Evolutionary conservation across 2,888 invertebrate species (phyloP).

Genomic region (Caenorhabditis uteleia): DNA sequence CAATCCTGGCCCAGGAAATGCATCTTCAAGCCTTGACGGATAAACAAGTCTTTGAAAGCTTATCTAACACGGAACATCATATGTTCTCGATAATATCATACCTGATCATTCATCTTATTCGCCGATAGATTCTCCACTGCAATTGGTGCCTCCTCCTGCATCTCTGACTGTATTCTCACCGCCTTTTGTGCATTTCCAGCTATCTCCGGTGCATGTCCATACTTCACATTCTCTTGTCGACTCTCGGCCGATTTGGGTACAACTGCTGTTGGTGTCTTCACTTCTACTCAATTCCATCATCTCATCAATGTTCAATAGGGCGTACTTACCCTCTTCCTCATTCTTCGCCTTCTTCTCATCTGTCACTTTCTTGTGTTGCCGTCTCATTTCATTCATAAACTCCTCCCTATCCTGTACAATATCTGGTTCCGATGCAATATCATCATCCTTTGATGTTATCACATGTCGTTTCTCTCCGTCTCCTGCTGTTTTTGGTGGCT

Average conservation of each 20-base stretch:
- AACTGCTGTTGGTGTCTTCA: background rate
- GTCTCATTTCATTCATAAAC: slow-evolving; percentile 38
- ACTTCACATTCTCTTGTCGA: slow-evolving; percentile 11
- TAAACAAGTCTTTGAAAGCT: too few relatives aligned
- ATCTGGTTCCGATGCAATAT: slow-evolving; percentile 48
- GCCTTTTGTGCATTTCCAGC: slow-evolving; percentile 25
- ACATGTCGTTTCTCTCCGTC: slow-evolving; percentile 17
- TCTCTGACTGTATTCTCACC: slow-evolving; percentile 19
- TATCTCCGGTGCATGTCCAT: slow-evolving; percentile 32
- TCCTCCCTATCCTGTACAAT: slow-evolving; percentile 45
- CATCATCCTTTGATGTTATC: slow-evolving; percentile 42
- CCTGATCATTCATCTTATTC: slow-evolving; percentile 41
- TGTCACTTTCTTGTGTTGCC: slow-evolving; percentile 23
- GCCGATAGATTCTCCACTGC: slow-evolving; percentile 28
- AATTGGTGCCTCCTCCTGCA: slow-evolving; percentile 24
- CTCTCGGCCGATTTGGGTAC: slow-evolving; percentile 1
- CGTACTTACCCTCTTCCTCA: slow-evolving; percentile 1
- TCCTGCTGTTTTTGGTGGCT: background rate
- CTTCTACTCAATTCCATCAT: background rate
- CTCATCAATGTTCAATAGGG: background rate
- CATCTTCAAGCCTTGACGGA: too few relatives aligned
- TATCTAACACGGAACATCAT: too few relatives aligned
- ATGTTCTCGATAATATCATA: background rate
- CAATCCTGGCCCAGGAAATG: too few relatives aligned
- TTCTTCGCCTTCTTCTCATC: slow-evolving; percentile 19